These are phyloP conservation scores for Propithecus coquereli DNA, from an alignment of 2,113 vertebrate species.

Conservation along the genomic window DNA sequence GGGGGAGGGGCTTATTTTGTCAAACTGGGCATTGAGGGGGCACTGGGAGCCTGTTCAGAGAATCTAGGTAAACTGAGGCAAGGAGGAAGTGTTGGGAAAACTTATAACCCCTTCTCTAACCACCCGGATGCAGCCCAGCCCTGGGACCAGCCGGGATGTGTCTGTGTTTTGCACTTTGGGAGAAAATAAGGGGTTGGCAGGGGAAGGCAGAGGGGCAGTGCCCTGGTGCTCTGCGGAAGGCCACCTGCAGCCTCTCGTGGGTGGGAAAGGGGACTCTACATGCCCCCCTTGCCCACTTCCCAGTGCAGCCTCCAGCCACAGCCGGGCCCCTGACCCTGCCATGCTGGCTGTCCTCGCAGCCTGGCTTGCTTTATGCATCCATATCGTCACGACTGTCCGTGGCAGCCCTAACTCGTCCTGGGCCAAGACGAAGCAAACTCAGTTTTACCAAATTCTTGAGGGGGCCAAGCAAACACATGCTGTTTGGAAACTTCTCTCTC, in stretches of 20 bases:
- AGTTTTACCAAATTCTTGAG: not conserved
- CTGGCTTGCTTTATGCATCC: not conserved
- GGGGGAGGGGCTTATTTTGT: not conserved
- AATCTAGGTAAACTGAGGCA: not conserved
- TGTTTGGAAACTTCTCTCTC: not conserved
- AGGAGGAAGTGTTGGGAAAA: not conserved
- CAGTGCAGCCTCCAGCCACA: not conserved
- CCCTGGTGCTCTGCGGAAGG: not conserved
- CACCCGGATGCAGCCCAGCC: fast-evolving
- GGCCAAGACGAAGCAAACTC: not conserved
- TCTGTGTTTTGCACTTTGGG: not conserved
- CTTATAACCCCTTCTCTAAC: no score
- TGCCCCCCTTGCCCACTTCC: not conserved
- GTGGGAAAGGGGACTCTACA: not conserved
- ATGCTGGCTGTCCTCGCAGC: fast-evolving
- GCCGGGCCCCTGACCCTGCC: not conserved
- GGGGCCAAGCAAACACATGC: not conserved
- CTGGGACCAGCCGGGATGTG: not conserved
- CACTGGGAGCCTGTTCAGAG: not conserved
- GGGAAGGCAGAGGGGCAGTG: fast-evolving
- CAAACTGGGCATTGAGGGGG: not conserved
- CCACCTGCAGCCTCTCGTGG: fast-evolving
- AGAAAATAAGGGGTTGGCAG: fast-evolving
- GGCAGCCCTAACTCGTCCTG: not conserved
- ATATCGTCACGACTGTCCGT: fast-evolving